Percentiles rank a stretch among this genome's conserved stretches.
Conservation (phyloP, 2,113 vertebrate genomes). For the Morphnarchus princeps region DNA sequence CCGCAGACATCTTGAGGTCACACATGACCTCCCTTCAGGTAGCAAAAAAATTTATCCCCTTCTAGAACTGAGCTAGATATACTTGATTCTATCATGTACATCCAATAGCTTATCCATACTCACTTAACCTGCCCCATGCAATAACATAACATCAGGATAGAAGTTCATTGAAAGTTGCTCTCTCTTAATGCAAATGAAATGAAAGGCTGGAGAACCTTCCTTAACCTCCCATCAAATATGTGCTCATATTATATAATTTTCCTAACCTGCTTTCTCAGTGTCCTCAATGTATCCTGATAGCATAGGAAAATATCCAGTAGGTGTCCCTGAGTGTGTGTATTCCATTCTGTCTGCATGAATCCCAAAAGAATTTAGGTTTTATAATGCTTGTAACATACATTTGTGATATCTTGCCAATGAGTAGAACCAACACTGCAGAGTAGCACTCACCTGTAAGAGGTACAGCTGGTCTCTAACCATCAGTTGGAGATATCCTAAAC, state of each 20-base stretch:
- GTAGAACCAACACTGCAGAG: background rate
- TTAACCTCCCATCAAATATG: background rate
- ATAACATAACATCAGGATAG: background rate
- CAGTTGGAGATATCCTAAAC: accelerated
- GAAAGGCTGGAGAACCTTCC: background rate
- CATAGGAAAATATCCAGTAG: background rate
- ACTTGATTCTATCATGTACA: background rate
- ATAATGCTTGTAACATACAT: background rate
- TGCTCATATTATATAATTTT: background rate
- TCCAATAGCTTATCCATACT: background rate
- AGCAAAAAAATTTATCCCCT: background rate
- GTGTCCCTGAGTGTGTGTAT: background rate
- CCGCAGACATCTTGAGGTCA: background rate
- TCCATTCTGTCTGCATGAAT: background rate
- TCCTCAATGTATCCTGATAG: background rate
- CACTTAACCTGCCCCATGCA: background rate
- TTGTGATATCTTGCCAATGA: background rate
- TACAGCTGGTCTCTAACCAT: background rate
- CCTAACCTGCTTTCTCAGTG: background rate
- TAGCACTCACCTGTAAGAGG: background rate
- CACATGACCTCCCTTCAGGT: background rate
- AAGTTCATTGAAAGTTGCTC: background rate
- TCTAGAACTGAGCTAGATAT: background rate
- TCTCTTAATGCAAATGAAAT: background rate
- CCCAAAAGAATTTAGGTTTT: background rate